Evolutionary conservation across 2,113 vertebrate species (phyloP).

Genomic region (Machaerirhynchus nigripectus): DNA sequence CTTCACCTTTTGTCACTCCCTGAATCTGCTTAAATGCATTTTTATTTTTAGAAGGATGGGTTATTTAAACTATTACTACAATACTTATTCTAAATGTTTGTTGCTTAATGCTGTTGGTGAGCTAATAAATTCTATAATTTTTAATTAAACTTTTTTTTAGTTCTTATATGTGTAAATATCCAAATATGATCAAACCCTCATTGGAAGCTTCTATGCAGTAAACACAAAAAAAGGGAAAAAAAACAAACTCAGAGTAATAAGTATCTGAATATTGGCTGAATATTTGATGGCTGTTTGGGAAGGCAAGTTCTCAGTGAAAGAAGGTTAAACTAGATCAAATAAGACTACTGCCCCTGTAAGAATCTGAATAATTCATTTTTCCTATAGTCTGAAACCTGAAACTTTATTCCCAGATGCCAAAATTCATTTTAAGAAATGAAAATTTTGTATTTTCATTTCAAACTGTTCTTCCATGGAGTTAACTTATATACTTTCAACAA

Average conservation of each 20-base stretch:
- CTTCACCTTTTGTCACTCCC: background rate
- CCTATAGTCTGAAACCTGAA: background rate
- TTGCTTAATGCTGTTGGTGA: background rate
- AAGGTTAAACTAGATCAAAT: background rate
- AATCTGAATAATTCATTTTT: background rate
- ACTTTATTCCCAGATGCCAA: background rate
- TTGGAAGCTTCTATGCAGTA: background rate
- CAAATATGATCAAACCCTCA: background rate
- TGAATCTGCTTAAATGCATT: background rate
- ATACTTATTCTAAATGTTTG: background rate
- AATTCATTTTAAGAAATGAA: background rate
- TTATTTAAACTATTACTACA: background rate
- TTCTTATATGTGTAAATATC: background rate
- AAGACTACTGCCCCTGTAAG: background rate
- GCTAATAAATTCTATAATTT: background rate
- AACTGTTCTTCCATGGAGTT: background rate
- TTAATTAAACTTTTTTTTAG: background rate
- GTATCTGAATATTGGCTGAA: background rate
- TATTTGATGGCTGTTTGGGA: background rate
- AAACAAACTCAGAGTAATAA: background rate
- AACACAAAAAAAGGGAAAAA: background rate
- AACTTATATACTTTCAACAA: background rate
- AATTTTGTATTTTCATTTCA: background rate
- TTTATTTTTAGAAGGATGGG: background rate
- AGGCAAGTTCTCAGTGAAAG: background rate